Conservation (phyloP, 2,113 vertebrate species). For the Cavia porcellus region DNA sequence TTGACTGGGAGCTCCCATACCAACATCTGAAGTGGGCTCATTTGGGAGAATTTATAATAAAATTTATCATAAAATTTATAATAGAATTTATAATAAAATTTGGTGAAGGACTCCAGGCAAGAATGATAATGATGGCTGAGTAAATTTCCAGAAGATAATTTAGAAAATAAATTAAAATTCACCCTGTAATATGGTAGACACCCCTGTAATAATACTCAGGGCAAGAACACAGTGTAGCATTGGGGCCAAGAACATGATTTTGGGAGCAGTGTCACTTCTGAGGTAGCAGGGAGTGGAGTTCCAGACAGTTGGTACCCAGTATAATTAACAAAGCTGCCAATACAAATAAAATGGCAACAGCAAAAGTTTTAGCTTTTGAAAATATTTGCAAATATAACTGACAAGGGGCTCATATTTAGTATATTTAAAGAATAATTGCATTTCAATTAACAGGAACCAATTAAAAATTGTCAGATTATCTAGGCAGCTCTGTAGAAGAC, state of each 20-base stretch:
- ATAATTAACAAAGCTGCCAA: not conserved
- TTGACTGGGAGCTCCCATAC: not conserved
- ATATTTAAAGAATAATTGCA: not conserved
- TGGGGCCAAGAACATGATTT: not conserved
- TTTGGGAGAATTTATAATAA: not conserved
- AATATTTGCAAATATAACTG: not conserved
- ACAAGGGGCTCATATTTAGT: not conserved
- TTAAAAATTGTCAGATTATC: not conserved
- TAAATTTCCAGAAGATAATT: not conserved
- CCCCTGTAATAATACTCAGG: not conserved
- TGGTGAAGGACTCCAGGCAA: not conserved
- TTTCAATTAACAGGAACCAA: not conserved
- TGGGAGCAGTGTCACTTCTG: not conserved
- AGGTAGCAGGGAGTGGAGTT: not conserved
- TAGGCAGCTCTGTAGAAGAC: not conserved
- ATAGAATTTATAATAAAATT: not conserved
- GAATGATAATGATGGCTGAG: not conserved
- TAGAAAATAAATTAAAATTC: conserved; percentile 27
- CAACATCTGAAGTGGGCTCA: not conserved
- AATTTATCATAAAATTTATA: not conserved
- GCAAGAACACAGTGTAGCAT: not conserved
- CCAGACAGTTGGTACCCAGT: not conserved
- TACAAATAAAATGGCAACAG: not conserved
- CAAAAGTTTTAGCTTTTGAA: not conserved
- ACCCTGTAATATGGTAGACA: not conserved